Percentiles rank a stretch among this genome's conserved stretches.
These are phyloP conservation scores for Tokudaia muenninki DNA, from an alignment of 2,797 vertebrate species.

Conservation along the genomic window DNA sequence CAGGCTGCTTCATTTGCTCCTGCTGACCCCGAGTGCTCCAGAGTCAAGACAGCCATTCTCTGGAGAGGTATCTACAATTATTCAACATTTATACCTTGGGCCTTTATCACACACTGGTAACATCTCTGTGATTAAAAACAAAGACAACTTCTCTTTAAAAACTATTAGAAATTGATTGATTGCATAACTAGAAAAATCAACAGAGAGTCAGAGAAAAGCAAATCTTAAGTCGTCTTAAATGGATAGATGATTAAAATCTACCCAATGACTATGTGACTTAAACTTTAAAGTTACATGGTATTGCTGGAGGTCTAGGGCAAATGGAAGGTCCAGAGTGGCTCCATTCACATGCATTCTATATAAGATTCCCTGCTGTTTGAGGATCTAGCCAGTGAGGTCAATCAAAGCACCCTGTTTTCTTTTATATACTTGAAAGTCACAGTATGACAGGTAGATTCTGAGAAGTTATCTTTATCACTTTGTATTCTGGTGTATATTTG, in stretches of 20 bases:
- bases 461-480: neutral
- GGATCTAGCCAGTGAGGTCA: neutral
- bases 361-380: neutral
- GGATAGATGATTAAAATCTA: neutral
- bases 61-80: neutral
- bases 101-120: neutral
- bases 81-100: neutral
- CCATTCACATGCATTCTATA: neutral
- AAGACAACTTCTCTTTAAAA: neutral
- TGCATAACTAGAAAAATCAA: neutral
- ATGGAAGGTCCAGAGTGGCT: neutral
- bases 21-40: neutral
- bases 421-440: neutral
- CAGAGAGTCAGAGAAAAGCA: conserved; percentile 10
- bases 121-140: neutral
- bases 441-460: neutral
- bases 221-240: neutral
- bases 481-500: neutral
- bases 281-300: neutral
- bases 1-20: neutral
- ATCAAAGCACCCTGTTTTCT: neutral
- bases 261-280: neutral
- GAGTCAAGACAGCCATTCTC: neutral
- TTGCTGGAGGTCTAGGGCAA: neutral
- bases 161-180: neutral